Evolutionary conservation across 2,113 vertebrate species (phyloP).

Genomic region (Cyphomyrus plagiostoma): DNA sequence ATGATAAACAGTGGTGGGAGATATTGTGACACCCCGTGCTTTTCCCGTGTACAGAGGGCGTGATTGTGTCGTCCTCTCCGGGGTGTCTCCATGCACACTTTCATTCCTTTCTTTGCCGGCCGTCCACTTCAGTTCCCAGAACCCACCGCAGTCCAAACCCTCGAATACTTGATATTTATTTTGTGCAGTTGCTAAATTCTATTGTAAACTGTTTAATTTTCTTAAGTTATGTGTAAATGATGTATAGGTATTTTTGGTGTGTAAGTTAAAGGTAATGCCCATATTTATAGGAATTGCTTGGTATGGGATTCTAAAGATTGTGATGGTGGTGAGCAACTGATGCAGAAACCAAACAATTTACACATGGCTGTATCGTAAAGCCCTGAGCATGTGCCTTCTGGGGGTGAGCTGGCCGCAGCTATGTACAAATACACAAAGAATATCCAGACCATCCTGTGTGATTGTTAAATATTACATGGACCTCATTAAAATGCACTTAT

Average conservation of each 20-base stretch:
- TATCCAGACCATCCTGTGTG: not conserved
- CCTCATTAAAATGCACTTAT: conserved; percentile 2
- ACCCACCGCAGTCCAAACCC: conserved; percentile 38
- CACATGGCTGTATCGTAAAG: not conserved
- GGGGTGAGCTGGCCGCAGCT: not conserved
- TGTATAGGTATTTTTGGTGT: conserved; percentile 52
- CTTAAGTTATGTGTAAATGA: conserved; percentile 67
- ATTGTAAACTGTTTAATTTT: conserved; percentile 52
- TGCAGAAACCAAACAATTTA: not conserved
- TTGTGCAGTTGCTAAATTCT: conserved; percentile 54
- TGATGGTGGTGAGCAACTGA: not conserved
- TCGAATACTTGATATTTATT: conserved; percentile 64
- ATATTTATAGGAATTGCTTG: not conserved
- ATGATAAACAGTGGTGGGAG: conserved; percentile 23
- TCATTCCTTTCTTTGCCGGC: not conserved
- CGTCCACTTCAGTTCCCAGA: conserved; percentile 55
- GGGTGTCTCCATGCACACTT: conserved; percentile 44
- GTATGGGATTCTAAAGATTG: not conserved
- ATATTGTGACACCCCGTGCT: conserved; percentile 37
- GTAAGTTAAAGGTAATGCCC: not conserved
- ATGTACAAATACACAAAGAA: not conserved
- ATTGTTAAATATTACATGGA: not conserved
- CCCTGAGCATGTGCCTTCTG: not conserved
- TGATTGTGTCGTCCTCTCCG: not conserved
- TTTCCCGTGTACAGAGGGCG: conserved; percentile 6